These are phyloP conservation scores for Heterotis niloticus DNA, from an alignment of 2,113 vertebrate genomes.

Conservation along the genomic window DNA sequence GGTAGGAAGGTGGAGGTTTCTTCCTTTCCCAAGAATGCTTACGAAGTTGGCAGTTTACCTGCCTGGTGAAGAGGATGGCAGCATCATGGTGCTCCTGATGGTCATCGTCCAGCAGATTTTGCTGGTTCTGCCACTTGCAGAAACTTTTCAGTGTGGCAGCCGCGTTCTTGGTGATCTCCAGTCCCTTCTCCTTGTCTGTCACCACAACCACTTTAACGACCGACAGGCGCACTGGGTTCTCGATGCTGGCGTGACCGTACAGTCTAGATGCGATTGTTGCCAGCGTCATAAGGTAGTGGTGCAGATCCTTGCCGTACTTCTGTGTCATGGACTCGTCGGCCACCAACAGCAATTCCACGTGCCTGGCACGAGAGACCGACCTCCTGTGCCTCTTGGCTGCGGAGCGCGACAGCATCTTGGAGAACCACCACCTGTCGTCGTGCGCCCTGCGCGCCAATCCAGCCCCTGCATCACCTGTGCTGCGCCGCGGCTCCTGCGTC, in stretches of 20 bases:
- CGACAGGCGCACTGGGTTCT: constrained; percentile 89
- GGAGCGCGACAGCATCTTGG: constrained; percentile 18
- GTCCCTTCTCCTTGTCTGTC: constrained; percentile 77
- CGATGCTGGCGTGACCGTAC: constrained; percentile 93
- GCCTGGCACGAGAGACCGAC: constrained; percentile 84
- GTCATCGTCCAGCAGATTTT: constrained; percentile 83
- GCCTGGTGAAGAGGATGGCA: constrained; percentile 94
- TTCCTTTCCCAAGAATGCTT: background rate
- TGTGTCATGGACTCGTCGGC: constrained; percentile 85
- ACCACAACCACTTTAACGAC: constrained; percentile 84
- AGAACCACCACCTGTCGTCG: constrained; percentile 33
- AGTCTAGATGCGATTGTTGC: constrained; percentile 88
- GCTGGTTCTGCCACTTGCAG: constrained; percentile 97
- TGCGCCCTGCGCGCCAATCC: background rate
- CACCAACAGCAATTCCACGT: constrained; percentile 93
- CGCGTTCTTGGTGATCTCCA: constrained; percentile 87
- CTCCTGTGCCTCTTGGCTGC: constrained; percentile 50
- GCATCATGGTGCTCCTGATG: constrained; percentile 89
- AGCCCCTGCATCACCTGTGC: constrained; percentile 33
- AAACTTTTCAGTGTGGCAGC: constrained; percentile 92
- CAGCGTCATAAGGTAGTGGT: constrained; percentile 91
- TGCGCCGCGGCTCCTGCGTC: constrained; percentile 51
- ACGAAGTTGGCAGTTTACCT: constrained; percentile 68
- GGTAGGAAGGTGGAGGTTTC: no score
- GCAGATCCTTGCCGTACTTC: constrained; percentile 85